Evolutionary conservation across 2,888 invertebrate genomes (phyloP), one percentile per base, ranked within the genome.

Genomic region (Tipula lateralis): DNA sequence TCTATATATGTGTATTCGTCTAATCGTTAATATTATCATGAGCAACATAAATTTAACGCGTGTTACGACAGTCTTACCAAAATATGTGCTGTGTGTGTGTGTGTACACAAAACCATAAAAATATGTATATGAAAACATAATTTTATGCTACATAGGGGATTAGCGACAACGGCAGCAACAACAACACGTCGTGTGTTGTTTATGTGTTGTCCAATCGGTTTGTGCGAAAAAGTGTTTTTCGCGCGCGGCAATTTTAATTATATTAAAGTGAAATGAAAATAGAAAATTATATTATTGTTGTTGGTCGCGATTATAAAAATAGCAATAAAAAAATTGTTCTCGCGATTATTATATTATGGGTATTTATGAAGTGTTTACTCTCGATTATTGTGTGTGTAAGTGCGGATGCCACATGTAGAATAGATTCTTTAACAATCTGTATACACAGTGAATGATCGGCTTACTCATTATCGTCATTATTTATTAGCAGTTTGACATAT

Each of bases 271-370:
- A 66, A 66, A 66, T 66, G 24, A 66, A 66, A 66, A 66, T 66
- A 66, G 66, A 66, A 66, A 24, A 66, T 24, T 50, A 50, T 66
- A 24, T 66, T 66, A 9, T 24, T 66, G 2, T 66, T 66, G 19
- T 66, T 66, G 66, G 66, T 66, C 66, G 66, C 66, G 66, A 9
- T 66, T 66, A 66, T 66, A 66, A 66, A 66, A 66, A 66, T 66
- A 66, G 66, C 66, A 66, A 66, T 66, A 66, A 24, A 66, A 66
- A 24, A 66, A 66, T 24, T 9, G 12, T 66, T 16, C 16, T 16
- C 24, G 66, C 66, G 66, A 66, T 9, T 24, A 50, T 50, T 50
- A 50, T 50, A 16, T 50, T 16, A 50, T 50, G 44, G 6, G 44
- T 50, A 50, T 50, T 50, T 50, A 50, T 50, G 44, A 66, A 66